These are phyloP conservation scores for Amphiprion ocellaris DNA, from an alignment of 2,113 vertebrate genomes.

Conservation along the genomic window DNA sequence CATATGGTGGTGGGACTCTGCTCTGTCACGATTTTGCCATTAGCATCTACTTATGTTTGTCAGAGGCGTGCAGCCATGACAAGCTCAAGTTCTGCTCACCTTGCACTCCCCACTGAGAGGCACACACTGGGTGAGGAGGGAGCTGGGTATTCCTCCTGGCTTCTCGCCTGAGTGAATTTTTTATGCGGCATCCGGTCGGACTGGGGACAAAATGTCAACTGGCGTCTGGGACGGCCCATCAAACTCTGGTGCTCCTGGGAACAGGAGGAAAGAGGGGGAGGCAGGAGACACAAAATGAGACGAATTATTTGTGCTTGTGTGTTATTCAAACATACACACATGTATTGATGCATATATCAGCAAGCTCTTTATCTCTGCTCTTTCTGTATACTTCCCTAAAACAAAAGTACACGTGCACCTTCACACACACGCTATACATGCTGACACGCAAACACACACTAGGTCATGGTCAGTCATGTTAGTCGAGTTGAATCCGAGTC, in stretches of 20 bases:
- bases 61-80: constrained; percentile 98
- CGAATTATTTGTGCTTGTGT: constrained; percentile 73
- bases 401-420: background rate
- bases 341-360: constrained; percentile 23
- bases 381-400: constrained; percentile 31
- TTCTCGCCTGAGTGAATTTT: constrained; percentile 90
- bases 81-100: constrained; percentile 98
- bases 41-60: constrained; percentile 99
- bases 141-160: constrained; percentile 90
- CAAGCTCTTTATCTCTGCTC: background rate
- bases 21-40: constrained; percentile 99
- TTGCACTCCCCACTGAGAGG: constrained; percentile 92
- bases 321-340: constrained; percentile 47
- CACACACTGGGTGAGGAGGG: constrained; percentile 83
- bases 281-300: constrained; percentile 41
- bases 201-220: constrained; percentile 94
- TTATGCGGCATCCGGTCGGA: constrained; percentile 93
- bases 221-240: constrained; percentile 88
- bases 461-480: constrained; percentile 81
- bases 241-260: constrained; percentile 83
- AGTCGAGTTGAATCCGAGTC: constrained; percentile 74
- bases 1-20: constrained; percentile 99
- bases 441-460: constrained; percentile 21
- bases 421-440: background rate
- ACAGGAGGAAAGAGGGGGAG: constrained; percentile 65